phyloP scores from a whole-genome alignment of 2,888 invertebrate species.

The Invenusta paracnida region DNA sequence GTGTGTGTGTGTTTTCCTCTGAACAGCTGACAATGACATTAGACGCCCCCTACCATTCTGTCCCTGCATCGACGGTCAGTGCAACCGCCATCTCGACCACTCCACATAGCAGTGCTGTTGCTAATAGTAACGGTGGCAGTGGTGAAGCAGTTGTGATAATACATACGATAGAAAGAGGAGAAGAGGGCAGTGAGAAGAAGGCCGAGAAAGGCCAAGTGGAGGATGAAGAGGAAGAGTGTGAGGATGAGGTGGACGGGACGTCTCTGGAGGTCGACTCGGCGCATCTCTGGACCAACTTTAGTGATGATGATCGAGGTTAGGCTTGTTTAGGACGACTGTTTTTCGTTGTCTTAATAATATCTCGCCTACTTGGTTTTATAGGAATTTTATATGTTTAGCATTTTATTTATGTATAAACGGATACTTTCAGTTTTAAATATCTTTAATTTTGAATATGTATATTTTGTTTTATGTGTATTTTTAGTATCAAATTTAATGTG shows the following conservation, averaged over 20 bases:
- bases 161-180: not conserved
- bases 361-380: too few relatives aligned
- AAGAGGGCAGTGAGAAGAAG: not conserved
- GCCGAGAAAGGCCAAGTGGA: not conserved
- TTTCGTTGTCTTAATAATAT: too few relatives aligned
- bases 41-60: not conserved
- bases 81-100: not conserved
- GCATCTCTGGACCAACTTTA: not conserved
- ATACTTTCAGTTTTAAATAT: not conserved
- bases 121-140: not conserved
- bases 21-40: too few relatives aligned
- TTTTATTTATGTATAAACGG: too few relatives aligned
- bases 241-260: not conserved
- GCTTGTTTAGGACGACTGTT: not conserved
- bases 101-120: too few relatives aligned
- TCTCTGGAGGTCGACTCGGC: not conserved
- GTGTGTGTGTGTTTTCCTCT: too few relatives aligned
- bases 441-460: not conserved
- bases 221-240: not conserved
- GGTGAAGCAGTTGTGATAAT: not conserved
- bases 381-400: too few relatives aligned
- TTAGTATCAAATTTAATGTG: too few relatives aligned
- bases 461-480: not conserved
- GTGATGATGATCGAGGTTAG: conserved; percentile 12
- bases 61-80: not conserved